Conservation (phyloP, 2,113 vertebrate genomes). For the Pardalotus punctatus region DNA sequence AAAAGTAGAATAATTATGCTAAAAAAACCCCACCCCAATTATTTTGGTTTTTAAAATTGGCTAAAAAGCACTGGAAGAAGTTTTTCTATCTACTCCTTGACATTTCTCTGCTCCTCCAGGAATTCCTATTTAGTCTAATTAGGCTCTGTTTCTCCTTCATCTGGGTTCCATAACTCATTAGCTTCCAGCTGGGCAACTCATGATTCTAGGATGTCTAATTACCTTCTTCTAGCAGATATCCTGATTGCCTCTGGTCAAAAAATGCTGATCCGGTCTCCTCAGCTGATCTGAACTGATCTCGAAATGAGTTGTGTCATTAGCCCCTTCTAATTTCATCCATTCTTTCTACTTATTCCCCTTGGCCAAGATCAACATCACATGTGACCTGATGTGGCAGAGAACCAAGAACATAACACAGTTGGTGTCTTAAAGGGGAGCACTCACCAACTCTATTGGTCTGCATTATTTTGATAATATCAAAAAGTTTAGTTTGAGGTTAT, state of each 20-base stretch:
- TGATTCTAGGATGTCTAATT: constrained; percentile 58
- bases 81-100: constrained; percentile 39
- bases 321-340: background rate
- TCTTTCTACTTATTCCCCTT: background rate
- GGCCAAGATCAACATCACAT: constrained; percentile 8
- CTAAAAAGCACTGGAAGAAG: constrained; percentile 1
- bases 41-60: background rate
- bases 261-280: constrained; percentile 39
- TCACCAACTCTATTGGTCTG: background rate
- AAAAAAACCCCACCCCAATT: background rate
- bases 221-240: constrained; percentile 42
- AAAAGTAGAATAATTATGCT: background rate
- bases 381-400: background rate
- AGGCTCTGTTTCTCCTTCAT: constrained; percentile 42
- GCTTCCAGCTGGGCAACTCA: constrained; percentile 61
- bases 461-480: background rate
- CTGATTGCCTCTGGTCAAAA: constrained; percentile 50
- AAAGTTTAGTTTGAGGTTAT: background rate
- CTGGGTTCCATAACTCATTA: constrained; percentile 64
- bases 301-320: constrained; percentile 40
- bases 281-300: constrained; percentile 45
- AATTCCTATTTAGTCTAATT: constrained; percentile 66
- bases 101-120: constrained; percentile 51
- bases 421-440: background rate
- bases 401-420: background rate